Percentiles rank a stretch among this genome's conserved stretches.
Evolutionary conservation across 2,113 vertebrate species (phyloP).

Genomic region (Xyliphius kryptos): DNA sequence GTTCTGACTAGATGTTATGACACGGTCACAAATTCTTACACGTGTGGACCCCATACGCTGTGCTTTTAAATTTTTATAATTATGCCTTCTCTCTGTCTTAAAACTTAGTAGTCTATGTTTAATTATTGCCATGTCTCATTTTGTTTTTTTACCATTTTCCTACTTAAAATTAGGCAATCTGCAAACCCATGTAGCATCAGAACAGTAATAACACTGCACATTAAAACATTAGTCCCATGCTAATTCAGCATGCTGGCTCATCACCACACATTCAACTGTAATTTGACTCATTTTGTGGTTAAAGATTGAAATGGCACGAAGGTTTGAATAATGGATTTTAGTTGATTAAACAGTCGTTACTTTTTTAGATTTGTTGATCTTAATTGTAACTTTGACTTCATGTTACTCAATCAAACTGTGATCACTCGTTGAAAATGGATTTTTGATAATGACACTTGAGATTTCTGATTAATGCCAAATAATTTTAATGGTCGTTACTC

Average conservation of each 20-base stretch:
- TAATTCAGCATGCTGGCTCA: no score
- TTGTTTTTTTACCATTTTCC: no score
- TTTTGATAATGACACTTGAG: constrained; percentile 25
- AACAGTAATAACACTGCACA: no score
- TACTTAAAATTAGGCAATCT: no score
- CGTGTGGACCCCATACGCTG: constrained; percentile 11
- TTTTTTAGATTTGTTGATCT: no score
- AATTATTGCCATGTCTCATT: no score
- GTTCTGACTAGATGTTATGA: neutral
- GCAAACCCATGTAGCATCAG: no score
- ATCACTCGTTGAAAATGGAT: neutral
- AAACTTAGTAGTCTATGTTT: neutral
- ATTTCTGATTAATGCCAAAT: constrained; percentile 39
- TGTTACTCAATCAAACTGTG: neutral
- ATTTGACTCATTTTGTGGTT: neutral
- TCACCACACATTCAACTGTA: no score
- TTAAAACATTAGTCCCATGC: no score
- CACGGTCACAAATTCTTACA: constrained; percentile 8
- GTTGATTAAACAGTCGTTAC: no score
- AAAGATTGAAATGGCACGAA: neutral
- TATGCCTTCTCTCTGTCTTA: neutral
- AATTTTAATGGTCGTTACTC: constrained; percentile 46
- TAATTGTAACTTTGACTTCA: no score
- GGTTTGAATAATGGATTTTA: neutral
- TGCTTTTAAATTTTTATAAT: neutral